Conservation (phyloP, 23 tunicate species). For the Clavelina lepadiformis region DNA sequence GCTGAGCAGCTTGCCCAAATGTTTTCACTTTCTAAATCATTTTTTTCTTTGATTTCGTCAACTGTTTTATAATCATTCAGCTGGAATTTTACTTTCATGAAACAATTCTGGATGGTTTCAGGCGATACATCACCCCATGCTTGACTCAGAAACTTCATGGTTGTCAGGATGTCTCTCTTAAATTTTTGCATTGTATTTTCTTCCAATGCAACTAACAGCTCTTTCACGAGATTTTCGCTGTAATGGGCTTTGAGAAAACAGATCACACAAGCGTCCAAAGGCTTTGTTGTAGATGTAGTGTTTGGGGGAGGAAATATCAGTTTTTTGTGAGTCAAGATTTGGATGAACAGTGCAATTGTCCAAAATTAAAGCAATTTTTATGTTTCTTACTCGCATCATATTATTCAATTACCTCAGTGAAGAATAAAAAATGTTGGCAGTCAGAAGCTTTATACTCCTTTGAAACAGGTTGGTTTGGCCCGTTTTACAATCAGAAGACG, state of each 20-base stretch:
- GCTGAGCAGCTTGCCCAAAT: too few relatives aligned
- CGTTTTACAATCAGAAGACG: slow-evolving; percentile 1
- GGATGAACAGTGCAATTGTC: slow-evolving; percentile 11
- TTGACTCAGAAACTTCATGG: not conserved
- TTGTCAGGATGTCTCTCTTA: not conserved
- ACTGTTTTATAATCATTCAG: not conserved
- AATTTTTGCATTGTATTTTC: not conserved
- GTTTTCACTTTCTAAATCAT: not conserved
- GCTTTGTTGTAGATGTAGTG: too few relatives aligned
- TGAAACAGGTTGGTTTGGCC: slow-evolving; percentile 8
- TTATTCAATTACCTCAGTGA: not conserved
- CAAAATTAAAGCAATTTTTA: not conserved
- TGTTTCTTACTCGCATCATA: not conserved
- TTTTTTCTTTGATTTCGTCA: not conserved
- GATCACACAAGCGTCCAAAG: too few relatives aligned
- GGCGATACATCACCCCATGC: not conserved
- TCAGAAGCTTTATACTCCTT: not conserved
- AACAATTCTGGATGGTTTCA: not conserved
- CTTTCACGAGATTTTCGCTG: not conserved
- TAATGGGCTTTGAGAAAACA: not conserved
- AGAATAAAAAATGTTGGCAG: not conserved
- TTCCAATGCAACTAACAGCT: slow-evolving; percentile 1
- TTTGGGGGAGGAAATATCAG: not conserved
- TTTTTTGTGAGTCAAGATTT: not conserved
- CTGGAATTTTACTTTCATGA: slow-evolving; percentile 1